These are phyloP conservation scores for Uloborus diversus DNA, from an alignment of 1,140 invertebrate genomes.

Conservation along the genomic window DNA sequence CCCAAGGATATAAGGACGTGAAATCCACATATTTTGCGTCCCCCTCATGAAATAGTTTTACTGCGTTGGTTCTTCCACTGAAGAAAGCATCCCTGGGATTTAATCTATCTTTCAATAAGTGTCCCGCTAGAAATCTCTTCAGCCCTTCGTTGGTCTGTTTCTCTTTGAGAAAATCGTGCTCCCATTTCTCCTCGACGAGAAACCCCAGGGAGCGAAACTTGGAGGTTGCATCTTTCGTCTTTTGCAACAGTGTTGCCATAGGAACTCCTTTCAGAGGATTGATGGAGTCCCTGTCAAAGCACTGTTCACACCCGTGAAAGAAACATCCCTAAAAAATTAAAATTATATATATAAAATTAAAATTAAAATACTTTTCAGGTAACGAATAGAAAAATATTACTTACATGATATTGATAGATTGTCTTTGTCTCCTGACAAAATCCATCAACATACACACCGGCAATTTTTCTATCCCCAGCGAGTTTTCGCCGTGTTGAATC, in stretches of 20 bases:
- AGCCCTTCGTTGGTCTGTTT: not conserved
- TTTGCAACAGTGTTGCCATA: not conserved
- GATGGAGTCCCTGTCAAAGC: not conserved
- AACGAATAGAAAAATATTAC: not conserved
- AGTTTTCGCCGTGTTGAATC: slow-evolving; percentile 26
- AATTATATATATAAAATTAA: not conserved
- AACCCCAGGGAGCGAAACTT: not conserved
- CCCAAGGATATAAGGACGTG: not conserved
- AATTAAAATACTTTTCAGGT: not conserved
- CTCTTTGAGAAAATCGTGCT: not conserved
- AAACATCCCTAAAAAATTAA: not conserved
- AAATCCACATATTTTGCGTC: not conserved
- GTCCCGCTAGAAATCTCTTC: not conserved
- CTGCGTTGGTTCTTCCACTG: not conserved
- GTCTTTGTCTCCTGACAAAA: not conserved
- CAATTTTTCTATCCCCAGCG: not conserved
- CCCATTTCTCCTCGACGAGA: not conserved
- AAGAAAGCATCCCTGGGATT: not conserved
- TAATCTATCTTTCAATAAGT: not conserved
- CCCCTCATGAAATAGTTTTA: not conserved
- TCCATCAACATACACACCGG: not conserved
- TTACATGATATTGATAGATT: not conserved
- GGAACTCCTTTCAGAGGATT: not conserved
- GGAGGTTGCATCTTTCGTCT: not conserved
- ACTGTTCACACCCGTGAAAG: not conserved